Base-by-base conservation (phyloP, 2,888 invertebrate species). In the Brachypalpus laphriformis region DNA sequence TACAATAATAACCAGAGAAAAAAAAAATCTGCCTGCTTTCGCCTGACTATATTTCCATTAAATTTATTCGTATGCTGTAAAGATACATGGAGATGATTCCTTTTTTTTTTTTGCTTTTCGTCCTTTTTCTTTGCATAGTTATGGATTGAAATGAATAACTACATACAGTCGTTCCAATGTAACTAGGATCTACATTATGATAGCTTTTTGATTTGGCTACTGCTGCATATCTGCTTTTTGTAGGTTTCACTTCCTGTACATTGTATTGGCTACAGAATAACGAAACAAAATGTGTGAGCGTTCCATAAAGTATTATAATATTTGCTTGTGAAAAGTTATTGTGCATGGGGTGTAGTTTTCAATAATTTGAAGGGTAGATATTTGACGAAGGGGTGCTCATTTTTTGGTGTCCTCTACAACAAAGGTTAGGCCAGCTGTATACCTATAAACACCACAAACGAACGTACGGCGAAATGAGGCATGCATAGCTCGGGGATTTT, bases 21-120 rank as follows among this genome's bases (percentile, higher is more conserved):
- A 81, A 80, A 65, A 75, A 56, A 71, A 49, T 49, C 65, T 77
- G 61, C 71, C 57, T 82, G 31, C 59, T 77, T 65, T 77, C 71
- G 76, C 76, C 25, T 71, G 77, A 77, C 82, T 77, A 77, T 77
- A 71, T 82, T 72, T 82, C 82, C 82, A 82, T 82, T 82, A 82
- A 82, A 82, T 82, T 82, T 82, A 82, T 82, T 71, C 65, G 65
- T 77, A 42, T 82, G 63, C 57, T 76, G 76, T 63, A 70, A 68
- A 68, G 70, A 59, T 82, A 70, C 51, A 82, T 71, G 25, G 28
- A 45, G 42, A 77, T 42, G 40, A 40, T 40, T 40, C 40, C 42
- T 37, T 47, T 37, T 51, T 31, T 14, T 18, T 37, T 25, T 49
- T 28, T 59, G 16, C 31, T 40, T 51, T 54, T 47, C 51, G 25